Percentiles rank a stretch among this genome's conserved stretches.
Evolutionary conservation across 2,113 vertebrate species (phyloP).

Genomic region (Passerina amoena): DNA sequence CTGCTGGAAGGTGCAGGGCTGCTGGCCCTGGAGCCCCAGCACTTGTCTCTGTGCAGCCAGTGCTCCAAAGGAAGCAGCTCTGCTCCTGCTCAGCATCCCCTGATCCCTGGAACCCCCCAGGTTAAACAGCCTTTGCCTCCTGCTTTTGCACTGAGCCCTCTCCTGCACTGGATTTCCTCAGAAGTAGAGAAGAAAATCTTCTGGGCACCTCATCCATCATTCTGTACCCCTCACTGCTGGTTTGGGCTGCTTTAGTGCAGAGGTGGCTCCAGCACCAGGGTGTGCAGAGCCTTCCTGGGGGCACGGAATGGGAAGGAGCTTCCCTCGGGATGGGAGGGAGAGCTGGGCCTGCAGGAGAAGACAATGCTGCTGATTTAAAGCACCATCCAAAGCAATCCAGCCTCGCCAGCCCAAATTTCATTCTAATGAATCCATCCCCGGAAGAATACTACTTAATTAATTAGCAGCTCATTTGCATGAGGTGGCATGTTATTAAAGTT

Average conservation of each 20-base stretch:
- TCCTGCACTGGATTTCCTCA: neutral
- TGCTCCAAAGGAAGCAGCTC: neutral
- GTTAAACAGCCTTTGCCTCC: neutral
- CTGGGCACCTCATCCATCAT: neutral
- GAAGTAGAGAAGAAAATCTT: accelerated
- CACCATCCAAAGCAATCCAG: neutral
- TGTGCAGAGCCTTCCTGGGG: neutral
- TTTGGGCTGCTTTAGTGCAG: neutral
- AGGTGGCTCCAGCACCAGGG: accelerated
- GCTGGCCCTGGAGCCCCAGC: neutral
- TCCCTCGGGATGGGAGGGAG: neutral
- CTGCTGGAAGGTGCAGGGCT: neutral
- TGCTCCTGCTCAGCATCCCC: neutral
- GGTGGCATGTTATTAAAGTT: slow-evolving; percentile 72
- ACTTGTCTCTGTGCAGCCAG: neutral
- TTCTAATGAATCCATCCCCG: slow-evolving; percentile 62
- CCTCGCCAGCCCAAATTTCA: slow-evolving; percentile 16
- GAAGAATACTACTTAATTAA: slow-evolving; percentile 77
- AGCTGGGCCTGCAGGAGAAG: neutral
- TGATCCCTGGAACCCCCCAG: neutral
- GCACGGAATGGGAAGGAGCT: neutral
- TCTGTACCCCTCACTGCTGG: neutral
- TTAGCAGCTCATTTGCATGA: slow-evolving; percentile 77
- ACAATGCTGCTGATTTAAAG: neutral
- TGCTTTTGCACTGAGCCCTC: neutral